Percentiles rank a stretch among this genome's conserved stretches.
Conservation (phyloP, 2,888 invertebrate genomes). For the Caradrina kadenii region DNA sequence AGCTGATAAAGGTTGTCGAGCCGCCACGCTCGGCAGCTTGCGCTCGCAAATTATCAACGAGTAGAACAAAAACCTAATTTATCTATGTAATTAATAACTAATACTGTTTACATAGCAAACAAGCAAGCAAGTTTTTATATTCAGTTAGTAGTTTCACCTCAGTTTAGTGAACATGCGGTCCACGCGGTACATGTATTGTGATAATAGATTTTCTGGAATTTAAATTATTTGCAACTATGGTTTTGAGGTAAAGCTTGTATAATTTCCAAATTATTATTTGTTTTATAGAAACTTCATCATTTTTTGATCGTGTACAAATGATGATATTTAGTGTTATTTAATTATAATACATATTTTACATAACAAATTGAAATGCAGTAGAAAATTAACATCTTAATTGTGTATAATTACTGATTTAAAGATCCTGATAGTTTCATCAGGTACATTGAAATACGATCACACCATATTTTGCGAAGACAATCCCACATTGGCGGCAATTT, state of each 20-base stretch:
- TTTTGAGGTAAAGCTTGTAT: constrained; percentile 44
- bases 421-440: constrained; percentile 3
- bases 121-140: constrained; percentile 59
- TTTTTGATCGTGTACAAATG: not conserved
- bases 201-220: constrained; percentile 17
- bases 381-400: not conserved
- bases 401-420: constrained; percentile 22
- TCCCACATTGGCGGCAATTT: constrained; percentile 8
- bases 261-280: not conserved
- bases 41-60: constrained; percentile 41
- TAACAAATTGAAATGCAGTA: not conserved
- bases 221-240: constrained; percentile 38
- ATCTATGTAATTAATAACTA: constrained; percentile 68
- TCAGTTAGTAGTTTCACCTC: constrained; percentile 47
- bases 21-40: constrained; percentile 56
- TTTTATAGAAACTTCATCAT: not conserved
- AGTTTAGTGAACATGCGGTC: constrained; percentile 23
- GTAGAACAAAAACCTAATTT: constrained; percentile 56
- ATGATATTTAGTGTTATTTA: not conserved
- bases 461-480: constrained; percentile 22
- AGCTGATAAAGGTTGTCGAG: constrained; percentile 50
- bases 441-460: not conserved
- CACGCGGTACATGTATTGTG: constrained; percentile 19
- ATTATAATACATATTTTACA: not conserved
- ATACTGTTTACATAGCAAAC: constrained; percentile 41